Evolutionary conservation across 2,888 invertebrate genomes (phyloP), one percentile per base, ranked within the genome.

Genomic region (Orthosia gothica): DNA sequence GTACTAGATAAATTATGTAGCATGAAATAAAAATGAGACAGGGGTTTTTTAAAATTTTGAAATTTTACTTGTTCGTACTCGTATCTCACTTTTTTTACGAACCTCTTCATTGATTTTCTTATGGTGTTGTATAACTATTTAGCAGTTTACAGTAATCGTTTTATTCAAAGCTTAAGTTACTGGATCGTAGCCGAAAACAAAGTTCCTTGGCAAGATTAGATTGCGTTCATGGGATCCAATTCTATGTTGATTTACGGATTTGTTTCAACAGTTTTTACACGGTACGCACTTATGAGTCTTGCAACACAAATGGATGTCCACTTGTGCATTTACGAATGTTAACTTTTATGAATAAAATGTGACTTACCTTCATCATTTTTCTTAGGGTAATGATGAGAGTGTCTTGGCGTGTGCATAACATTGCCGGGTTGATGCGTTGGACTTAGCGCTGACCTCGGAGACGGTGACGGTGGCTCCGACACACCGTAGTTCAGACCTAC

Each of bases 321-420:
- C 0, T 47, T 15, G 9, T 5, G 13, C 13, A 15, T 64, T 3
- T 54, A 47, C 3, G 13, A 11, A 47, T 11, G 16, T 16, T 16
- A 15, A 9, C 15, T 65, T 65, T 52, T 45, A 12, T 16, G 3
- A 45, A 32, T 12, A 23, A 23, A 2, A 47, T 18, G 52, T 26
- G 12, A 76, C 87, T 91, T 92, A 97, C 97, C 97, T 86, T 97
- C 97, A 88, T 97, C 97, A 87, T 97, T 97, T 90, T 97, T 97
- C 94, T 97, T 97, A 49, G 97, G 97, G 91, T 97, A 97, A 89
- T 97, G 97, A 75, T 97, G 97, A 12, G 97, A 97, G 89, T 97
- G 97, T 63, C 97, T 88, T 2, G 96, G 96, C 16, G 96, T 96
- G 84, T 96, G 96, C 92, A 96, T 91, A 61, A 94, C 95, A 83